Evolutionary conservation across 2,888 invertebrate species (phyloP), one percentile per base, ranked within the genome.

Genomic region (Ceriagrion tenellum): DNA sequence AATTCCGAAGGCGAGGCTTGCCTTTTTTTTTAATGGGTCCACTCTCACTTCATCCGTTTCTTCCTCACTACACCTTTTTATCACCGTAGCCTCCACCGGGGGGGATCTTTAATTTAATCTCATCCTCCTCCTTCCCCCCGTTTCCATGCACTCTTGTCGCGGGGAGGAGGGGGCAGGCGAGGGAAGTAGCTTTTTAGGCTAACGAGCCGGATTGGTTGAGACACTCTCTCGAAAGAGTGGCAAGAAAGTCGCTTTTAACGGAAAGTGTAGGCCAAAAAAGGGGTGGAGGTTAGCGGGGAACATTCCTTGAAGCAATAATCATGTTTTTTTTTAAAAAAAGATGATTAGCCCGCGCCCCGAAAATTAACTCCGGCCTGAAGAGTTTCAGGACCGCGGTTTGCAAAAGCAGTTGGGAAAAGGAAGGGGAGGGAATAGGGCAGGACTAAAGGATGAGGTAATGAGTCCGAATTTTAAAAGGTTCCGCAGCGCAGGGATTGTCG

Each of bases 21-120:
- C 16, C 56, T 56, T 16, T 10, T 16, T 10, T 81, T 35, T 81
- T 81, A 81, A 81, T 81, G 26, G 26, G 35, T 30, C 81, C n/a
- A n/a, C 12, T 81, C 81, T 35, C 81, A 81, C 81, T 81, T 81
- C 30, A 81, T 81, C 81, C 81, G 18, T 81, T 81, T 81, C 81
- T 81, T 35, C 69, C 12, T 23, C 30, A 69, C 59, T n/a, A 81
- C 35, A 35, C 81, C 81, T 81, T 81, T 59, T 81, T 81, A 81
- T 81, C 81, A 35, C 81, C 81, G 35, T 81, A 35, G 81, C 81
- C 81, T 35, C 18, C 81, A 35, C n/a, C n/a, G n/a, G n/a, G n/a
- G 0, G 81, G n/a, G 81, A 81, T 81, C 81, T 81, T 81, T 35
- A 81, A 81, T 81, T 81, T 81, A 81, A 81, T 81, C 30, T 81